phyloP scores from a whole-genome alignment of 2,113 vertebrate genomes.

The Podilymbus podiceps region DNA sequence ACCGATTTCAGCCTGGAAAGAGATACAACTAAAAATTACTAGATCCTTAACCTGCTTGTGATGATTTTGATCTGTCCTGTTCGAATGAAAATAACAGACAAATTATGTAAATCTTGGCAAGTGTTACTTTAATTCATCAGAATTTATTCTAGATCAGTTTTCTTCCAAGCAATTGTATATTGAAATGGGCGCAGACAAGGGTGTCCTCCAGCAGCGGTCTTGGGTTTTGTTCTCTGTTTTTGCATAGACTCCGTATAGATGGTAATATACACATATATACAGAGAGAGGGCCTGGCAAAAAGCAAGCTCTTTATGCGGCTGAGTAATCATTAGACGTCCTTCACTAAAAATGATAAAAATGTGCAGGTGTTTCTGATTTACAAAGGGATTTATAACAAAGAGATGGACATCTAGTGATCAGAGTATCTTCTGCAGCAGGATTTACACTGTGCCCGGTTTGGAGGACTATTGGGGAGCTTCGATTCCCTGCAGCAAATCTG shows the following conservation, averaged over 20 bases:
- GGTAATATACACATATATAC: not conserved
- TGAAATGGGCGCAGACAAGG: not conserved
- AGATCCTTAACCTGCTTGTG: fast-evolving
- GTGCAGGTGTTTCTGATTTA: not conserved
- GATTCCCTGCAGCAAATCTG: not conserved
- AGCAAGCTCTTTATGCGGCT: not conserved
- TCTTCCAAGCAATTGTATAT: not conserved
- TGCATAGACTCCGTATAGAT: not conserved
- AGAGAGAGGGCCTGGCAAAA: not conserved
- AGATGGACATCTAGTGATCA: not conserved
- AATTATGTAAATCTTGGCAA: not conserved
- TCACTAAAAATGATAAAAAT: not conserved
- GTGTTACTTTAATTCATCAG: not conserved
- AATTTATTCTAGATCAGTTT: not conserved
- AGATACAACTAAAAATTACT: not conserved
- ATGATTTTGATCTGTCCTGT: not conserved
- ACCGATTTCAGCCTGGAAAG: not conserved
- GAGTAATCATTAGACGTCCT: not conserved
- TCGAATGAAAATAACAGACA: not conserved
- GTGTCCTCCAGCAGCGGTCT: not conserved
- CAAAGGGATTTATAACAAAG: not conserved
- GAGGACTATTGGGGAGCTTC: not conserved
- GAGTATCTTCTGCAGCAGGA: not conserved
- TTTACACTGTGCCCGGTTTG: not conserved
- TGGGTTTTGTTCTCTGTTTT: not conserved